Percentiles rank a stretch among this genome's conserved stretches.
Conservation (phyloP, 2,113 vertebrate genomes). For the Panthera leo region DNA sequence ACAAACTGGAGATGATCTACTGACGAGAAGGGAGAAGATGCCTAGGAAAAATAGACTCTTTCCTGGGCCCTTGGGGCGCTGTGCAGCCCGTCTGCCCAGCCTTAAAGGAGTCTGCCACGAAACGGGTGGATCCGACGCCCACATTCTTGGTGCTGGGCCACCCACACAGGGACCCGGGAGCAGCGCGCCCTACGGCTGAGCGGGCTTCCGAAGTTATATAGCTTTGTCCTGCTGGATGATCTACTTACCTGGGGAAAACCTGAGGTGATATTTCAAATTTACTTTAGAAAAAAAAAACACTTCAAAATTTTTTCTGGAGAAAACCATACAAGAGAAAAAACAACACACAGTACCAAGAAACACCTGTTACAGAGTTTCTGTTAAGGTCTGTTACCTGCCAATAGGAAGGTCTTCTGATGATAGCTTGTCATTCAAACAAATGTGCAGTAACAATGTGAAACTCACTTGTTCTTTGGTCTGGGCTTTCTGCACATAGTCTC, state of each 20-base stretch:
- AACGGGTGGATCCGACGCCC: not conserved
- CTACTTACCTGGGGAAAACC: not conserved
- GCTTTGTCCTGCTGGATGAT: not conserved
- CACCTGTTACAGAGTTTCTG: not conserved
- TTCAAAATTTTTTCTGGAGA: not conserved
- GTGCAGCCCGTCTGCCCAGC: fast-evolving
- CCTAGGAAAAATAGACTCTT: not conserved
- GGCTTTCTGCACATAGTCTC: constrained; percentile 99
- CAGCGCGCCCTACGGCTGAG: no score
- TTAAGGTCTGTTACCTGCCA: not conserved
- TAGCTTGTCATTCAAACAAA: not conserved
- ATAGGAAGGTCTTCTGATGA: not conserved
- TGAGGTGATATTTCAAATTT: not conserved
- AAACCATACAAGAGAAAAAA: not conserved
- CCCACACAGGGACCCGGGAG: not conserved
- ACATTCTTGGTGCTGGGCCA: fast-evolving
- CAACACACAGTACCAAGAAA: not conserved
- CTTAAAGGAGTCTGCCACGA: not conserved
- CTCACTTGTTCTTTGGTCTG: constrained; percentile 99
- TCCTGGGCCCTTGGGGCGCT: fast-evolving
- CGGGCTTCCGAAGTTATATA: not conserved
- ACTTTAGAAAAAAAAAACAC: not conserved
- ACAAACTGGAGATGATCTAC: not conserved
- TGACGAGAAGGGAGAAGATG: not conserved
- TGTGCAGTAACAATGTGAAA: not conserved